These are phyloP conservation scores for Drosophila algonquin DNA, from an alignment of 2,888 invertebrate species.

Conservation along the genomic window DNA sequence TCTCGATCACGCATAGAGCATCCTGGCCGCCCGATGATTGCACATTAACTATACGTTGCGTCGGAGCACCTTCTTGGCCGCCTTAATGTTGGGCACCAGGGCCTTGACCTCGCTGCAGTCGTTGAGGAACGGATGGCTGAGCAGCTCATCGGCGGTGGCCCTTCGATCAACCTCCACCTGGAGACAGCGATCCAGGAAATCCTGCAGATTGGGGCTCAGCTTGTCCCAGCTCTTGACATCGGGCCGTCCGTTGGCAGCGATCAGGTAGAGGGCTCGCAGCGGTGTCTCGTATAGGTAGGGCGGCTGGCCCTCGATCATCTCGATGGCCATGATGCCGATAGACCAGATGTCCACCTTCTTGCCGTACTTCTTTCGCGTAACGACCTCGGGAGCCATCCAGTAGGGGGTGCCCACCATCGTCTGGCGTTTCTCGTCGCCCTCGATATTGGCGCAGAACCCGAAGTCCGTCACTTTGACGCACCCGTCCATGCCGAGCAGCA, in stretches of 20 bases:
- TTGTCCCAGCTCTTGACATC: constrained; percentile 93
- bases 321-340: constrained; percentile 98
- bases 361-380: constrained; percentile 96
- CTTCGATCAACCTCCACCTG: constrained; percentile 95
- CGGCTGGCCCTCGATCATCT: constrained; percentile 97
- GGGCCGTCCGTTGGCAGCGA: constrained; percentile 97
- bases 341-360: constrained; percentile 98
- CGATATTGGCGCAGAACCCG: constrained; percentile 98
- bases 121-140: constrained; percentile 95
- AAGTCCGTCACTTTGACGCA: constrained; percentile 97
- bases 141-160: constrained; percentile 93
- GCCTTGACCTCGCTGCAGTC: constrained; percentile 92
- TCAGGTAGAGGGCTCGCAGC: constrained; percentile 94
- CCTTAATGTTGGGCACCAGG: constrained; percentile 94
- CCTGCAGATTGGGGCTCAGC: constrained; percentile 90
- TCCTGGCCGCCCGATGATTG: constrained; percentile 72
- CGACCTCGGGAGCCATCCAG: constrained; percentile 99
- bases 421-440: constrained; percentile 96
- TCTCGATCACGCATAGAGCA: constrained; percentile 71
- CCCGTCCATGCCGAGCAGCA: constrained; percentile 96
- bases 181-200: constrained; percentile 94
- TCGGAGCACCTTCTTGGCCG: constrained; percentile 92
- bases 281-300: constrained; percentile 98
- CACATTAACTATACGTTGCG: constrained; percentile 81
- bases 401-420: constrained; percentile 99